Evolutionary conservation across 2,113 vertebrate species (phyloP).

Genomic region (Corythornis vintsioides): DNA sequence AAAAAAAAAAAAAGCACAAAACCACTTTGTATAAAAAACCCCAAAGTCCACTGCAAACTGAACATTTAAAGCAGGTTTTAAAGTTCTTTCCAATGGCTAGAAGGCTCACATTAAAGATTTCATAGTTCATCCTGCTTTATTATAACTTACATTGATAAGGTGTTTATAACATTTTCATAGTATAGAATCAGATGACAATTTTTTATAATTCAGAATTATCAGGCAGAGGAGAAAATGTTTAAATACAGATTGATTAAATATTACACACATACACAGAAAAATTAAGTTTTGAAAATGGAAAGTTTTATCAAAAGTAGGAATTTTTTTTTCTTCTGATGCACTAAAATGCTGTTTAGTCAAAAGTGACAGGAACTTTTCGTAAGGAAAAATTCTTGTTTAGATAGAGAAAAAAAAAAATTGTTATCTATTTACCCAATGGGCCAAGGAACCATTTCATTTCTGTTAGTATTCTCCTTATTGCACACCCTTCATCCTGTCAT

Average conservation of each 20-base stretch:
- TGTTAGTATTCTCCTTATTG: not conserved
- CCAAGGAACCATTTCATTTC: not conserved
- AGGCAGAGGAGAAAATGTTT: not conserved
- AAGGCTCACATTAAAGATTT: not conserved
- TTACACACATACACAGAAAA: not conserved
- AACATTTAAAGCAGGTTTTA: not conserved
- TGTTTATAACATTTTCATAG: not conserved
- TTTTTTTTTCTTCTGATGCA: not conserved
- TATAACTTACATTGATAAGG: not conserved
- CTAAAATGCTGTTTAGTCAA: not conserved
- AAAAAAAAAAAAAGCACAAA: not conserved
- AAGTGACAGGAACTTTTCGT: not conserved
- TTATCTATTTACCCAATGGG: rapidly evolving
- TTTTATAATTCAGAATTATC: not conserved
- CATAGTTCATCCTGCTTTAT: not conserved
- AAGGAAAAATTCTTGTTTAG: not conserved
- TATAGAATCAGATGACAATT: not conserved
- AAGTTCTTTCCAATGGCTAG: not conserved
- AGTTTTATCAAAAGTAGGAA: not conserved
- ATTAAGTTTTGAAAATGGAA: not conserved
- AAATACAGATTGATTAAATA: not conserved
- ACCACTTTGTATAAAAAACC: not conserved
- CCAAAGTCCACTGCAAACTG: not conserved
- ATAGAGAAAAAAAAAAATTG: not conserved
- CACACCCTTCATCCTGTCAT: not conserved